Evolutionary conservation across 2,113 vertebrate genomes (phyloP), one percentile per base, ranked within the genome.

Genomic region (Dolichallabes microphthalmus): DNA sequence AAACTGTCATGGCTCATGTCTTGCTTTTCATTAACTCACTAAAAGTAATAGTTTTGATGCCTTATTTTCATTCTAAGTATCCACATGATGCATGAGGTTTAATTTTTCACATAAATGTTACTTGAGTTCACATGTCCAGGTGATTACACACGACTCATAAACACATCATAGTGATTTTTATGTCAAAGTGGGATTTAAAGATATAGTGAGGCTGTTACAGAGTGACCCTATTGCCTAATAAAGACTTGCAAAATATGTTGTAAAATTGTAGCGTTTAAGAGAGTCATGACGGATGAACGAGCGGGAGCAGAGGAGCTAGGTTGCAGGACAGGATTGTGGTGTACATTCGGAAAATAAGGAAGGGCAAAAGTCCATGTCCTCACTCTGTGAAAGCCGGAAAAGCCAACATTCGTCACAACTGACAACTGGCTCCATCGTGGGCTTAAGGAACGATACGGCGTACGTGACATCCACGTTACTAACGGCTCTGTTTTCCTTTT

Each of bases 311-410:
- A 64, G 7, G 15, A 22, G 13, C 19, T 15, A 11, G 11, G 25
- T 63, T 25, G 85, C 71, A 83, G 80, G 81, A 86, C 77, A 80
- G 39, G 53, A 82, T 50, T 32, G 81, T 86, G 30, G 66, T 82
- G 69, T 81, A 83, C 39, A 12, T 30, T 88, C 74, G 66, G 87
- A 57, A 78, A 74, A 82, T 58, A 74, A 86, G 89, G 86, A 90
- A 91, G 90, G 88, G 86, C 80, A 83, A 90, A 88, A 88, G 83
- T 83, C 87, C 82, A 91, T 60, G 82, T 71, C 88, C 83, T 87
- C 58, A 75, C 68, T 75, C 82, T 35, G 80, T 35, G 68, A 86
- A 75, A 89, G 86, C 88, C 88, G 89, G 88, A 87, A 92, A 87
- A 77, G 53, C 45, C 25, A 53, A 45, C 78, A 90, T 91, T 89